A percentile compares a stretch with the other conserved stretches of the same genome.
Evolutionary conservation across 53 echinoderm and acorn worm genomes (phyloP).

Genomic region (Arbacia lixula): DNA sequence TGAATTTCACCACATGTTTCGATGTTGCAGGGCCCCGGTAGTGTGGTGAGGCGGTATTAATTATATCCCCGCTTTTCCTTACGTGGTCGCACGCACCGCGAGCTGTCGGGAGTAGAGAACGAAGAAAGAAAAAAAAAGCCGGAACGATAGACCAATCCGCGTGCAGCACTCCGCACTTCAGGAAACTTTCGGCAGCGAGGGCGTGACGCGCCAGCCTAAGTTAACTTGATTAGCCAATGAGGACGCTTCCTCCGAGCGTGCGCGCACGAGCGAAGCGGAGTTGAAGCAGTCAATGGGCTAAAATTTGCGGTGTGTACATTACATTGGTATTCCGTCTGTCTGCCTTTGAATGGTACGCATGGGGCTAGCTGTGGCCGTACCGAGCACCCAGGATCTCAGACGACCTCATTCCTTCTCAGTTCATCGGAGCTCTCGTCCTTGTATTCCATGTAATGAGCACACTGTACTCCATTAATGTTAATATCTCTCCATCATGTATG

Average conservation of each 20-base stretch:
- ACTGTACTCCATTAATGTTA: too few relatives aligned
- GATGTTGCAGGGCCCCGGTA: too few relatives aligned
- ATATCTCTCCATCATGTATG: too few relatives aligned
- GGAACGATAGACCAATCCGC: constrained; percentile 20
- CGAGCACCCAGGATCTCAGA: too few relatives aligned
- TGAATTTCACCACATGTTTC: constrained; percentile 21
- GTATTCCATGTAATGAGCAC: too few relatives aligned
- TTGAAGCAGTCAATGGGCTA: constrained; percentile 51
- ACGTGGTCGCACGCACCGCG: neutral
- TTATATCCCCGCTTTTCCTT: constrained; percentile 22
- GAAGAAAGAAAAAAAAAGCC: neutral
- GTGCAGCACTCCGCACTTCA: constrained; percentile 8
- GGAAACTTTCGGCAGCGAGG: constrained; percentile 17
- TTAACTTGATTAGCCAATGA: constrained; percentile 26
- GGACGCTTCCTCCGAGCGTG: constrained; percentile 18
- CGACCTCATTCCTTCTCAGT: too few relatives aligned
- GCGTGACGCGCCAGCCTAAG: constrained; percentile 3
- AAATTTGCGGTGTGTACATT: too few relatives aligned
- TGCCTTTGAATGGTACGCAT: too few relatives aligned
- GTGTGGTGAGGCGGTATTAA: constrained; percentile 30
- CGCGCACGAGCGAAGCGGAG: too few relatives aligned
- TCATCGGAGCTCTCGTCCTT: too few relatives aligned
- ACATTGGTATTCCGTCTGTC: too few relatives aligned
- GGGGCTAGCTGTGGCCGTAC: too few relatives aligned
- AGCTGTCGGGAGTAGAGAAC: neutral